Evolutionary conservation across 2,797 vertebrate species (phyloP), one percentile per base, ranked within the genome.

Genomic region (Poecilia picta): DNA sequence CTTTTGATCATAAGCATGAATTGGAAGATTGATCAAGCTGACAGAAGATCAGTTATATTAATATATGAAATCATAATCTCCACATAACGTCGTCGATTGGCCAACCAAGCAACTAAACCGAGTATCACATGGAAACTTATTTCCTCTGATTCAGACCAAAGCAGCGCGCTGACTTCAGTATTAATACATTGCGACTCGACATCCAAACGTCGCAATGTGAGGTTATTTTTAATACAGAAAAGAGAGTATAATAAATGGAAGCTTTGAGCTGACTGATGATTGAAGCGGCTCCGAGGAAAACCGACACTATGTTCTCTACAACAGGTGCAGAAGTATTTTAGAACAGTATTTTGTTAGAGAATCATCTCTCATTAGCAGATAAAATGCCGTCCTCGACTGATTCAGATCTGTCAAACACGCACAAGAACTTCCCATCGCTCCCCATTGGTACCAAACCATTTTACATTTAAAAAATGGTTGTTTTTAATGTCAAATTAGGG

Each of bases 341-440:
- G 41, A 8, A 28, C 41, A 16, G 18, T 13, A 25, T 46, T 8
- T 46, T 49, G 68, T 85, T 83, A 82, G 55, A 79, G 18, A 23
- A n/a, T 70, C 0, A 72, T n/a, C 45, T 74, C 23, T 1, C 53
- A 12, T 81, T n/a, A 75, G 72, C 25, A 83, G 46, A 79, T 3
- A n/a, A 57, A 81, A 81, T 79, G 49, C 70, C 45, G 46, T 59
- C 80, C 47, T 51, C 62, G 51, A 75, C 47, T 75, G 62, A 84
- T 77, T 81, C 76, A 46, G 86, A 91, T 93, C 91, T 91, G 94
- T 95, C 93, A 96, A 96, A 95, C 93, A 94, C 79, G 51, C 85
- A 85, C 90, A 94, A 87, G 75, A 74, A 82, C 73, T 62, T 45
- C 39, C 36, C 64, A 77, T 28, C 73, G n/a, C 41, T 47, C 47